Evolutionary conservation across 2,888 invertebrate genomes (phyloP).

Genomic region (Machimus atricapillus): DNA sequence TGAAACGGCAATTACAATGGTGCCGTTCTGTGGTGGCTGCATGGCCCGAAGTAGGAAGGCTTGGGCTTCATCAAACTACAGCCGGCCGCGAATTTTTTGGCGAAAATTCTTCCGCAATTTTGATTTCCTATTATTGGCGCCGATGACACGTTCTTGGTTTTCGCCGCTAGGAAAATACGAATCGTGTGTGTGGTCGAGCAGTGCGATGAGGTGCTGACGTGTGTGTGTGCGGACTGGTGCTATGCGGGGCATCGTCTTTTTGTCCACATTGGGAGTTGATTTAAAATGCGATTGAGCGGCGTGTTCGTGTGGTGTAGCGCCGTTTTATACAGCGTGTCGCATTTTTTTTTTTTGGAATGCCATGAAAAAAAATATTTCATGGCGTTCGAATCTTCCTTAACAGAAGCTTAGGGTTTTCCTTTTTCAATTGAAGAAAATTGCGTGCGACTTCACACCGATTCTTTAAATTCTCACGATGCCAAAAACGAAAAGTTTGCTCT

Average conservation of each 20-base stretch:
- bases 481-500: not conserved
- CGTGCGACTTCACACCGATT: not conserved
- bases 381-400: not conserved
- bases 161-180: slow-evolving; percentile 20
- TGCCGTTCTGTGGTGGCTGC: not conserved
- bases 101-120: not conserved
- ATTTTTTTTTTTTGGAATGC: slow-evolving; percentile 41
- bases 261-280: not conserved
- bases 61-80: not conserved
- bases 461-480: not conserved
- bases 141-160: slow-evolving; percentile 43
- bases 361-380: not conserved
- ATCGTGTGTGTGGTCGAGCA: not conserved
- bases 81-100: not conserved
- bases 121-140: slow-evolving; percentile 26
- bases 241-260: not conserved
- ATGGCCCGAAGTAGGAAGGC: not conserved
- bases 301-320: slow-evolving; percentile 40
- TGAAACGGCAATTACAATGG: not conserved
- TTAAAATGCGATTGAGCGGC: not conserved
- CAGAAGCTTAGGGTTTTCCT: not conserved
- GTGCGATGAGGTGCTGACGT: not conserved
- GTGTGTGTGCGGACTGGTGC: not conserved
- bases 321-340: slow-evolving; percentile 41
- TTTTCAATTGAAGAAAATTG: not conserved